Percentiles rank a stretch among this genome's conserved stretches.
phyloP scores from a whole-genome alignment of 2,797 vertebrate genomes.

The Phoxinus dragarum region DNA sequence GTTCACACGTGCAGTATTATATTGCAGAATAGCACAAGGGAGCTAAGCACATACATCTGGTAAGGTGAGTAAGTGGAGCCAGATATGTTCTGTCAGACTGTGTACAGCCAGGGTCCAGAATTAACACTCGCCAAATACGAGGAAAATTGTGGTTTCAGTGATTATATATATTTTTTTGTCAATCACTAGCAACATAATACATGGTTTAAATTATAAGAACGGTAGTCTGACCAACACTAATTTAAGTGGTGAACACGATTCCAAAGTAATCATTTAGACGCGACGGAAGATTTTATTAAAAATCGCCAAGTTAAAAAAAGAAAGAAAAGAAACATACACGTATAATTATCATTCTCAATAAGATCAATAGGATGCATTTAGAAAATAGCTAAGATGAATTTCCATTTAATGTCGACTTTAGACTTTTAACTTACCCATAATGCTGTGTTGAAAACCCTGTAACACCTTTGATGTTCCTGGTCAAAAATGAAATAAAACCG shows the following conservation, averaged over 20 bases:
- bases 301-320: neutral
- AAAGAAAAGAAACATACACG: neutral
- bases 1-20: conserved; percentile 33
- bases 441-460: no score
- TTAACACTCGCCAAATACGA: neutral
- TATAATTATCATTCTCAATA: neutral
- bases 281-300: neutral
- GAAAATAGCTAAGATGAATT: no score
- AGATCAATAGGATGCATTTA: no score
- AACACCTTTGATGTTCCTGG: no score
- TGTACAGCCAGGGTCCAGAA: neutral
- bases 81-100: neutral
- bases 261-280: neutral
- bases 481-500: no score
- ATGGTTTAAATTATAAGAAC: neutral
- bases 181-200: neutral
- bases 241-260: neutral
- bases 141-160: neutral
- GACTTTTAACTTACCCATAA: no score
- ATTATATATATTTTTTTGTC: neutral
- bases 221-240: neutral
- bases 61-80: neutral
- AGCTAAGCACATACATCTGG: neutral
- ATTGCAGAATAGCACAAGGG: conserved; percentile 1
- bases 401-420: no score